These are phyloP conservation scores for Phalera bucephala DNA, from an alignment of 2,888 invertebrate genomes.

Conservation along the genomic window DNA sequence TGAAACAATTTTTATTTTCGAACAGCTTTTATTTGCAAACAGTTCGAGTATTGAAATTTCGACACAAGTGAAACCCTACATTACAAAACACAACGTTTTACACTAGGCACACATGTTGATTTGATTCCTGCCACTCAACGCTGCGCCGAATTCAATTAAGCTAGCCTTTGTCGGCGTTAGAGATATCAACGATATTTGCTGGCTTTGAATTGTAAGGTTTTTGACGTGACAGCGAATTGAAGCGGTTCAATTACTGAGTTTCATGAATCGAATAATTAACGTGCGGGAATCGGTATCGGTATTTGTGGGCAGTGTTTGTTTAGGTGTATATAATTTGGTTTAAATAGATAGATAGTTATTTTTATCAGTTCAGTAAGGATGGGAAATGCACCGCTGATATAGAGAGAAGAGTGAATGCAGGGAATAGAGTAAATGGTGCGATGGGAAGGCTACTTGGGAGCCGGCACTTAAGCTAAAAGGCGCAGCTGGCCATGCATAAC, in stretches of 20 bases:
- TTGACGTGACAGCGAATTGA: conserved; percentile 37
- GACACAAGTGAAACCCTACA: conserved; percentile 1
- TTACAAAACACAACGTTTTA: conserved; percentile 27
- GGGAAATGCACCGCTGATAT: too few species aligned
- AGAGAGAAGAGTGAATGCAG: too few species aligned
- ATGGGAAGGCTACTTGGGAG: too few species aligned
- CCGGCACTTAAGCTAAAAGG: too few species aligned
- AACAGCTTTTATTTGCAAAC: neutral
- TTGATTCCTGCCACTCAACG: conserved; percentile 45
- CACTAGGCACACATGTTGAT: conserved; percentile 37
- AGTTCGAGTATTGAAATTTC: neutral
- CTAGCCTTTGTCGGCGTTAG: conserved; percentile 49
- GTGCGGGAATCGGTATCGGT: conserved; percentile 10
- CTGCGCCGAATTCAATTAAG: conserved; percentile 50
- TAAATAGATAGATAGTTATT: too few species aligned
- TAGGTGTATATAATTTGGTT: too few species aligned
- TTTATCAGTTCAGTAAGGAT: too few species aligned
- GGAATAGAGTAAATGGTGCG: too few species aligned
- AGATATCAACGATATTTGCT: conserved; percentile 31
- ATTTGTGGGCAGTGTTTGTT: conserved; percentile 5
- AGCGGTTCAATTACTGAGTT: conserved; percentile 30
- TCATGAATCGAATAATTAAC: conserved; percentile 31
- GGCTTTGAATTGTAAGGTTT: conserved; percentile 43
- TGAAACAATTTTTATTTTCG: too few species aligned
- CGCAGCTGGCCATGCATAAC: too few species aligned